Conservation (phyloP, 2,113 vertebrate genomes). For the Bagarius yarrelli region DNA sequence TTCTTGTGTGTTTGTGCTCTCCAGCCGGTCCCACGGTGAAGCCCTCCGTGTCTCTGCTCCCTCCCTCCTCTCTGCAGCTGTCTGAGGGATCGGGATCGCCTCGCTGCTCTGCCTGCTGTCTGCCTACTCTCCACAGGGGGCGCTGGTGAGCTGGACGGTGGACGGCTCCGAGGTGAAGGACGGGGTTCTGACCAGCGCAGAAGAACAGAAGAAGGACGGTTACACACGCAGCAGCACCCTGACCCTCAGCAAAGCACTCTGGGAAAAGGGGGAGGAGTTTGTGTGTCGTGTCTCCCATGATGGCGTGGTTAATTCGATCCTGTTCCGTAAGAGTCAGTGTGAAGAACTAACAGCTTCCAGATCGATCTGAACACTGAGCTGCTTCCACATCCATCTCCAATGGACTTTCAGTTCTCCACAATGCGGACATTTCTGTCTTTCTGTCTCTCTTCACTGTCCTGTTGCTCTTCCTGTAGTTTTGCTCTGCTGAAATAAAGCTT, state of each 20-base stretch:
- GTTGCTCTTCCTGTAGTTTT: not conserved
- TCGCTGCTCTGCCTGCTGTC: constrained; percentile 22
- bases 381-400: not conserved
- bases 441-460: constrained; percentile 9
- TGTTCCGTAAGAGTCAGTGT: not conserved
- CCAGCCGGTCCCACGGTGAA: constrained; percentile 26
- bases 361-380: not conserved
- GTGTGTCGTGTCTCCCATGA: constrained; percentile 5
- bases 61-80: constrained; percentile 36
- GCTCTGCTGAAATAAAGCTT: not conserved
- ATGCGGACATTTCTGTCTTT: not conserved
- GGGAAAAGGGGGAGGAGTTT: constrained; percentile 34
- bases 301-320: not conserved
- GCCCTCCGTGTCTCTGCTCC: constrained; percentile 12
- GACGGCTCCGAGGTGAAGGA: constrained; percentile 14
- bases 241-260: constrained; percentile 11
- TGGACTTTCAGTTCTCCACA: not conserved
- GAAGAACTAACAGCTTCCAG: constrained; percentile 13
- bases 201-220: constrained; percentile 28
- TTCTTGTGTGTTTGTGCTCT: constrained; percentile 14
- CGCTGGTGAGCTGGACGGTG: constrained; percentile 5
- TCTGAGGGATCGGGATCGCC: constrained; percentile 19
- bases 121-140: constrained; percentile 35
- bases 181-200: constrained; percentile 20
- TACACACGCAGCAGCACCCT: constrained; percentile 25